Evolutionary conservation across 2,888 invertebrate genomes (phyloP).

Genomic region (Mantis religiosa): DNA sequence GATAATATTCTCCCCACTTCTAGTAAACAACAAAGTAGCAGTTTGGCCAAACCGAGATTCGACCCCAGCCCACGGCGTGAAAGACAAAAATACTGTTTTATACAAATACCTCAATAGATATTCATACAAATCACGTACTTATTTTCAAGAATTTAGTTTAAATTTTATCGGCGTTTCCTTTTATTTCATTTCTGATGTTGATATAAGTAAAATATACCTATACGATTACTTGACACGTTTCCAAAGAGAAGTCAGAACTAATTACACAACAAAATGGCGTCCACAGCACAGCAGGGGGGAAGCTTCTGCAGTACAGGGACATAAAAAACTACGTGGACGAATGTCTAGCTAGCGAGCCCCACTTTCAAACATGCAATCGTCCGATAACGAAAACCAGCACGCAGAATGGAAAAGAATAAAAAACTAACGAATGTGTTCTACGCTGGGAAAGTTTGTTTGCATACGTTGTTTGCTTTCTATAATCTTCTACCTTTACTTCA

Average conservation of each 20-base stretch:
- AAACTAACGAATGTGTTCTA: not conserved
- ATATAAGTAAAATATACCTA: no score
- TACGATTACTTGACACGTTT: no score
- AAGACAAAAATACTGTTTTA: no score
- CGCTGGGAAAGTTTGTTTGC: not conserved
- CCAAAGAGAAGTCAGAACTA: not conserved
- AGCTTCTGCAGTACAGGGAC: not conserved
- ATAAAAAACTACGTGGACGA: not conserved
- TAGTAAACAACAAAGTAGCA: no score
- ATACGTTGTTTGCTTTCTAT: not conserved
- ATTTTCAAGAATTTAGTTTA: no score
- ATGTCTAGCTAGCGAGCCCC: not conserved
- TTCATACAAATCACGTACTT: no score
- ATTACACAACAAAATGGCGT: not conserved
- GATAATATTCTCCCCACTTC: no score
- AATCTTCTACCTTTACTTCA: not conserved
- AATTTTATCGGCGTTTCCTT: no score
- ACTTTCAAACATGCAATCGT: conserved; percentile 12
- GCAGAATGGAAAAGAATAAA: not conserved
- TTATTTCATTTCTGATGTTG: no score
- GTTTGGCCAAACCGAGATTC: no score
- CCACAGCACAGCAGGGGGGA: not conserved
- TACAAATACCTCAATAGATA: no score
- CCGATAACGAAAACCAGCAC: not conserved
- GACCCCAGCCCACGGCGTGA: no score